phyloP scores from a whole-genome alignment of 2,113 vertebrate species.

The Thunnus maccoyii region DNA sequence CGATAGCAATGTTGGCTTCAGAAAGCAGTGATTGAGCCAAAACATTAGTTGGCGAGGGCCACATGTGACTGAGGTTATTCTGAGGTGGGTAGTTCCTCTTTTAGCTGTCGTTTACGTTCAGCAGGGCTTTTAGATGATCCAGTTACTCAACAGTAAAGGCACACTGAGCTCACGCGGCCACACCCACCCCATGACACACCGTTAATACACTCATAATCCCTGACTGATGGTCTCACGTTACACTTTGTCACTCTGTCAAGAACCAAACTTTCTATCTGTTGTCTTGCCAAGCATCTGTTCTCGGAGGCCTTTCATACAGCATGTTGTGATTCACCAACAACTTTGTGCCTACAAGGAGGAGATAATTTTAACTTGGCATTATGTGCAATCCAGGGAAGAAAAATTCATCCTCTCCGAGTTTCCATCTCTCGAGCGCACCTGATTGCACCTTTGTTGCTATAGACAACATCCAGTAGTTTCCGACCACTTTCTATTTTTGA shows the following conservation, averaged over 20 bases:
- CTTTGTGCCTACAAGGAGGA: background rate
- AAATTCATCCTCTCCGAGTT: background rate
- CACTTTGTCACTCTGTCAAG: constrained; percentile 14
- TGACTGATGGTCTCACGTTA: constrained; percentile 26
- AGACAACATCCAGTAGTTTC: background rate
- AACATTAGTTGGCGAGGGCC: constrained; percentile 11
- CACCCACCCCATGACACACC: constrained; percentile 43
- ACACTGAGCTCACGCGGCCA: constrained; percentile 51
- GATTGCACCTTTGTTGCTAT: constrained; percentile 5
- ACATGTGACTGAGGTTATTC: constrained; percentile 66
- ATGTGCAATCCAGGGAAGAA: background rate
- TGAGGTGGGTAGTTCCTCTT: constrained; percentile 63
- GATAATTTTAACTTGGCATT: constrained; percentile 16
- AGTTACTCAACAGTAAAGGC: constrained; percentile 69
- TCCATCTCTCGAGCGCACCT: background rate
- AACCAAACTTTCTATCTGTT: constrained; percentile 16
- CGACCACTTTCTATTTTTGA: background rate
- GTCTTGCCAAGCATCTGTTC: background rate
- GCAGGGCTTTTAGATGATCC: constrained; percentile 74
- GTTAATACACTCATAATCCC: constrained; percentile 53
- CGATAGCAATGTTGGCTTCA: constrained; percentile 1
- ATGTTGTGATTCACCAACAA: background rate
- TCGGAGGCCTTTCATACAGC: background rate
- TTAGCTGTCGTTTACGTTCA: constrained; percentile 60
- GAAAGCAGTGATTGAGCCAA: constrained; percentile 15